Evolutionary conservation across 2,113 vertebrate genomes (phyloP), one percentile per base, ranked within the genome.

Genomic region (Atlantisia rogersi): DNA sequence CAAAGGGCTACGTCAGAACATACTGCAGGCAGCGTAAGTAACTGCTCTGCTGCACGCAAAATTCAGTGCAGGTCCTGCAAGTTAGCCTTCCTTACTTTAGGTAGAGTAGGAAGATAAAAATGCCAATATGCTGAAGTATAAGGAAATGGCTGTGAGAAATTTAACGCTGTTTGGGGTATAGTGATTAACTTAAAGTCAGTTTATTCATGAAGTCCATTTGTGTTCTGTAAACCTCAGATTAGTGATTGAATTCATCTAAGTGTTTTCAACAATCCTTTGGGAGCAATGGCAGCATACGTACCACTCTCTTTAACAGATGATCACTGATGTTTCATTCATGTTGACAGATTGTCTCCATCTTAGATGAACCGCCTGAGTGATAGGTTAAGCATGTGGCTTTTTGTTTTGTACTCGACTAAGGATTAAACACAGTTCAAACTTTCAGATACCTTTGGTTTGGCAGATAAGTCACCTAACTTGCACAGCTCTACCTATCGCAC

Each of bases 11-110:
- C 14, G 74, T 97, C 5, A 98, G 99, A 82, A 86, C 96, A 32
- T 98, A 98, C 79, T 99, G 98, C 64, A 98, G 98, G 73, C 98
- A 99, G 91, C 97, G 98, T 99, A 98, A 98, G 98, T 98, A 83
- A 44, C 29, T 29, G 15, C 29, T 58, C 15, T 22, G 6, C 39
- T 58, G 7, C 25, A 24, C 52, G 16, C 11, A 25, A 35, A 20
- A 28, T 42, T 31, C 28, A n/a, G 19, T 9, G 12, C 24, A 6
- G 0, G 37, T 50, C 19, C 39, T 39, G 10, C 22, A 19, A 50
- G 8, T 22, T 44, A 20, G 4, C 20, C 29, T 5, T 10, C 16
- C 10, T 46, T 22, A 15, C 19, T 37, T 52, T 11, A 22, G 6
- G 10, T 15, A 11, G 12, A 29, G 13, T 19, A 32, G 25, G 35